Percentiles rank a stretch among this genome's conserved stretches.
Conservation (phyloP, 2,888 invertebrate genomes). For the Plutella xylostella region DNA sequence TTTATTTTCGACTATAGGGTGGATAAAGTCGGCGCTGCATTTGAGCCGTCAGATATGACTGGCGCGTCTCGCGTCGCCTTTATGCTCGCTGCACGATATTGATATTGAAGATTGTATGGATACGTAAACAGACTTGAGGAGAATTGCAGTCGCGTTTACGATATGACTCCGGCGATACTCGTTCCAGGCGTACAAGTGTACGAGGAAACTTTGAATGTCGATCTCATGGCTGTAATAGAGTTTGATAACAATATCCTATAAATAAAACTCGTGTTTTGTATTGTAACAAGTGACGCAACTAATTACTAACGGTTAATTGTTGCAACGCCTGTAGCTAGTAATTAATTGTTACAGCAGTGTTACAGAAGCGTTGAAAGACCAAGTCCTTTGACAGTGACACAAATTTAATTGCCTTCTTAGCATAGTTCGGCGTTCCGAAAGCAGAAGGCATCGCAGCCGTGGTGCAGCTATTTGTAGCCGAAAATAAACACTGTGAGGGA, state of each 20-base stretch:
- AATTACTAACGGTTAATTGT: not conserved
- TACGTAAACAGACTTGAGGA: not conserved
- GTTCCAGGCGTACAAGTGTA: too few relatives aligned
- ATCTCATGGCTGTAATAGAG: too few relatives aligned
- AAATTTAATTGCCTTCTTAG: conserved; percentile 15
- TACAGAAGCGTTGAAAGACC: conserved; percentile 2
- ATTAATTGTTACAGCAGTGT: not conserved
- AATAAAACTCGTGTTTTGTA: too few relatives aligned
- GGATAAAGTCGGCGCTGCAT: conserved; percentile 21
- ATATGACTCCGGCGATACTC: not conserved
- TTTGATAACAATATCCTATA: too few relatives aligned
- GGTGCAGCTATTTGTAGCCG: conserved; percentile 11
- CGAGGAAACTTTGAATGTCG: too few relatives aligned
- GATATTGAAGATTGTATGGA: conserved; percentile 3
- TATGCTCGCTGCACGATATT: not conserved
- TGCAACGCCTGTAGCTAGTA: not conserved
- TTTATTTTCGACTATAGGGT: conserved; percentile 54
- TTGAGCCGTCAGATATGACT: conserved; percentile 6
- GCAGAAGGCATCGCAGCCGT: not conserved
- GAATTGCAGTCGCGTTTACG: not conserved
- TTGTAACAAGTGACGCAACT: not conserved
- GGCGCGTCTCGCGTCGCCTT: not conserved
- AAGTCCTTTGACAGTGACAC: conserved; percentile 21
- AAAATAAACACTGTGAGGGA: conserved; percentile 19
- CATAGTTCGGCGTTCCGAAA: not conserved